Evolutionary conservation across 2,113 vertebrate species (phyloP), one percentile per base, ranked within the genome.

Genomic region (Anolis sagrei): DNA sequence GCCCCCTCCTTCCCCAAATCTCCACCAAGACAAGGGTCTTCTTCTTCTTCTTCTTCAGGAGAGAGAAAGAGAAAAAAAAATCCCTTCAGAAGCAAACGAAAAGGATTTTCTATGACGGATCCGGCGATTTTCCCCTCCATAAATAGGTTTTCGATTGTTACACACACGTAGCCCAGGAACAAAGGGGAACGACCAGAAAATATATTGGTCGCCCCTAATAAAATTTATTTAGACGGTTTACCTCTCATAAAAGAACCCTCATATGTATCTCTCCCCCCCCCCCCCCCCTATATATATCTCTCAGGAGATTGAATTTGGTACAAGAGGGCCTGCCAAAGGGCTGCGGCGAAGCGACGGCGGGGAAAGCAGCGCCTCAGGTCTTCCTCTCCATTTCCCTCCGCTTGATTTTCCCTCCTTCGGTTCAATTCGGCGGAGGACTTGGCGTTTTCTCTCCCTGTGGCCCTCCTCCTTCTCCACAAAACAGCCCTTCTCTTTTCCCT

Each of bases 151-250:
- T 96, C 97, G 96, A 97, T 97, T 97, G 97, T 97, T 96, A 96
- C 96, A 97, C 95, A 97, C 97, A 97, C 95, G 95, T 94, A 96
- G 96, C 96, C 95, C 94, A 95, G 95, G 95, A 95, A 97, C 95
- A 97, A 97, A 97, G 96, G 96, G 96, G 18, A 96, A 94, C 95
- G 95, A 96, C 95, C 95, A 95, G 96, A 94, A 96, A 78, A 97
- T 94, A 97, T 97, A 97, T 97, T 97, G 97, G 96, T 95, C 95
- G 96, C 91, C 95, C 95, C 95, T 98, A 97, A 98, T 97, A 97
- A 97, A 97, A 97, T 98, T 97, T 97, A 97, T 98, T 98, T 96
- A 97, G 96, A 96, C 96, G 96, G 97, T 97, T 98, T 97, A 96
- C 95, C 96, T 95, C 96, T 96, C 96, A 97, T 96, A 97, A 97